phyloP scores from a whole-genome alignment of 2,888 invertebrate species.

The Plagiodera versicolora region DNA sequence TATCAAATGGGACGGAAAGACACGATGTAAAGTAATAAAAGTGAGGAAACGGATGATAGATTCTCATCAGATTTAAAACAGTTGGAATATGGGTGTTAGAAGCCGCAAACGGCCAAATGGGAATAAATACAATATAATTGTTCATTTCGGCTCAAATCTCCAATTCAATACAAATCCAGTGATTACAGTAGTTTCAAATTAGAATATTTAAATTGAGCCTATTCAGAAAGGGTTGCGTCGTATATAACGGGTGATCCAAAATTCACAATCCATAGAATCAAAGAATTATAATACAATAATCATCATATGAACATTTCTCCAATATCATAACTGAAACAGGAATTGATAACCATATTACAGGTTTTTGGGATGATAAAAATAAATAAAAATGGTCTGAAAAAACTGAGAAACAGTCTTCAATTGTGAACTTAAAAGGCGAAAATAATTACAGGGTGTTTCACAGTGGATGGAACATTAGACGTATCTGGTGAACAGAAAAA shows the following conservation, averaged over 20 bases:
- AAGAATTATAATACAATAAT: too few relatives aligned
- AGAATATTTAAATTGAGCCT: background rate
- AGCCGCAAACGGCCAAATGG: constrained; percentile 24
- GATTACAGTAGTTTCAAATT: constrained; percentile 37
- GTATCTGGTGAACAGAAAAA: too few relatives aligned
- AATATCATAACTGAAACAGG: too few relatives aligned
- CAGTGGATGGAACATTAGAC: too few relatives aligned
- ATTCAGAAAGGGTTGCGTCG: background rate
- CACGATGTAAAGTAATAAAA: constrained; percentile 14
- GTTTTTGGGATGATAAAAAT: too few relatives aligned
- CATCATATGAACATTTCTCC: too few relatives aligned
- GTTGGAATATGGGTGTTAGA: background rate
- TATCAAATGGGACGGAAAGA: constrained; percentile 19
- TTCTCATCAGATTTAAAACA: background rate
- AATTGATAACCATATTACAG: too few relatives aligned
- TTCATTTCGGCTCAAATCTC: constrained; percentile 35
- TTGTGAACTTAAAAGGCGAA: too few relatives aligned
- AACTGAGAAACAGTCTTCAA: too few relatives aligned
- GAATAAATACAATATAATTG: constrained; percentile 38
- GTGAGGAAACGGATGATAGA: background rate
- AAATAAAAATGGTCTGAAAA: too few relatives aligned
- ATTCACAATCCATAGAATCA: too few relatives aligned
- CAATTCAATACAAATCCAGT: constrained; percentile 39
- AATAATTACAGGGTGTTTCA: too few relatives aligned
- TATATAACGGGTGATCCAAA: background rate